A percentile compares a stretch with the other conserved stretches of the same genome.
phyloP scores from a whole-genome alignment of 2,113 vertebrate genomes.

The Hassar affinis region DNA sequence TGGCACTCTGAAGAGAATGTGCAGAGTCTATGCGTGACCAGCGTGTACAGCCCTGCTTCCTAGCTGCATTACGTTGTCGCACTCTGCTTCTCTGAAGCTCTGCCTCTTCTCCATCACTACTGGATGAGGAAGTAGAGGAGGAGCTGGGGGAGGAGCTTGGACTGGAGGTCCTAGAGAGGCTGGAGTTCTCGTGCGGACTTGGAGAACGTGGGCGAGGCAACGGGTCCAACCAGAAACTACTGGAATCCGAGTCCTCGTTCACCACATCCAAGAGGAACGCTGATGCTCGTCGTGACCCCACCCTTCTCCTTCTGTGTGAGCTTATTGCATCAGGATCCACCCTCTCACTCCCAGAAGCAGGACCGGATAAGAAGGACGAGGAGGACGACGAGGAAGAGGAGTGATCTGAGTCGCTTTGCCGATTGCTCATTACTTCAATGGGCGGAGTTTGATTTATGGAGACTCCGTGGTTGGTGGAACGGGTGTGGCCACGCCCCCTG shows the following conservation, averaged over 20 bases:
- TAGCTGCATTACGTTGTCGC: slow-evolving; percentile 83
- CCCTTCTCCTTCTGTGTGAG: slow-evolving; percentile 47
- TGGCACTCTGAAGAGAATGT: slow-evolving; percentile 75
- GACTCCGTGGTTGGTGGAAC: slow-evolving; percentile 47
- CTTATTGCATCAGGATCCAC: slow-evolving; percentile 43
- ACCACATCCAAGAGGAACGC: slow-evolving; percentile 83
- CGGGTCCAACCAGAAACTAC: slow-evolving; percentile 81
- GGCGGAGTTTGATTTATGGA: slow-evolving; percentile 32
- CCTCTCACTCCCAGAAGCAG: slow-evolving; percentile 57
- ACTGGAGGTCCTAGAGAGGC: slow-evolving; percentile 63
- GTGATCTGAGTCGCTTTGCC: slow-evolving; percentile 82
- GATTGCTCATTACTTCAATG: slow-evolving; percentile 8
- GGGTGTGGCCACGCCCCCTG: slow-evolving; percentile 75
- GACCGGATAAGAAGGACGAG: slow-evolving; percentile 73
- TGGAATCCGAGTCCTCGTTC: slow-evolving; percentile 84
- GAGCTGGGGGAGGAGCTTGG: slow-evolving; percentile 80
- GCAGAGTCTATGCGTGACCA: slow-evolving; percentile 66
- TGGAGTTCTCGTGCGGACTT: slow-evolving; percentile 84
- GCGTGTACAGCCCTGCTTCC: slow-evolving; percentile 78
- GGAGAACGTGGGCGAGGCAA: slow-evolving; percentile 90
- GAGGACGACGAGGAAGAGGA: slow-evolving; percentile 80
- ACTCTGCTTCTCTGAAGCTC: slow-evolving; percentile 80
- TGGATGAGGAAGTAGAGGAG: slow-evolving; percentile 84
- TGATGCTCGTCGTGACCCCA: slow-evolving; percentile 73
- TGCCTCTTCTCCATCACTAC: slow-evolving; percentile 84